These are phyloP conservation scores for Recurvirostra avosetta DNA, from an alignment of 2,113 vertebrate genomes.

Conservation along the genomic window DNA sequence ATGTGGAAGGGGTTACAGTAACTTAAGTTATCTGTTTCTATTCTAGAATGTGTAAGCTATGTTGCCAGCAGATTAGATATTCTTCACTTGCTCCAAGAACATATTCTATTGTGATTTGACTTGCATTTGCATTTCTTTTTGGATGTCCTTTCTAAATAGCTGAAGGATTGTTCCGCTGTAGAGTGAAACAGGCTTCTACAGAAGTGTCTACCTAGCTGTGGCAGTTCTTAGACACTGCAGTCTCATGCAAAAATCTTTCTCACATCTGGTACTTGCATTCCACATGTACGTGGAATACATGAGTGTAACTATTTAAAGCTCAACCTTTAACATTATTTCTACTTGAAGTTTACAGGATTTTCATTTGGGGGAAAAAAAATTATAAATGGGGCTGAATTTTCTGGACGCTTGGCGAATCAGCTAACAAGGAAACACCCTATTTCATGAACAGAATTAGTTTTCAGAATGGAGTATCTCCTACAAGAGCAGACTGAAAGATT, in stretches of 20 bases:
- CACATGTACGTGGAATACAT: rapidly evolving
- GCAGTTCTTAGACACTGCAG: not conserved
- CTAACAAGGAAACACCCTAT: not conserved
- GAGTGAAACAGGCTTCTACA: not conserved
- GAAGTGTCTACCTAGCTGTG: not conserved
- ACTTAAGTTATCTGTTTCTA: not conserved
- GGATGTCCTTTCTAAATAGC: not conserved
- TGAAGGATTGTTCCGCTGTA: not conserved
- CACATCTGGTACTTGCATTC: not conserved
- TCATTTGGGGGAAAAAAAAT: not conserved
- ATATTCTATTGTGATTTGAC: not conserved
- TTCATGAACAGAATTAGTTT: not conserved
- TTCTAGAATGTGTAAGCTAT: not conserved
- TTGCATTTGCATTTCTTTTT: not conserved
- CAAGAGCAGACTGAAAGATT: not conserved
- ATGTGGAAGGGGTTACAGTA: not conserved
- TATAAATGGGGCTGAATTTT: not conserved
- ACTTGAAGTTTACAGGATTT: not conserved
- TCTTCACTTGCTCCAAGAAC: not conserved
- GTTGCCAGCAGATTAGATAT: not conserved
- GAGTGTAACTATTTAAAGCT: not conserved
- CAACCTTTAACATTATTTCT: not conserved
- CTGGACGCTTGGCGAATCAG: not conserved
- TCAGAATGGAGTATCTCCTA: not conserved
- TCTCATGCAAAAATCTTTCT: not conserved